These are phyloP conservation scores for Anolis sagrei DNA, from an alignment of 2,113 vertebrate species.

Conservation along the genomic window DNA sequence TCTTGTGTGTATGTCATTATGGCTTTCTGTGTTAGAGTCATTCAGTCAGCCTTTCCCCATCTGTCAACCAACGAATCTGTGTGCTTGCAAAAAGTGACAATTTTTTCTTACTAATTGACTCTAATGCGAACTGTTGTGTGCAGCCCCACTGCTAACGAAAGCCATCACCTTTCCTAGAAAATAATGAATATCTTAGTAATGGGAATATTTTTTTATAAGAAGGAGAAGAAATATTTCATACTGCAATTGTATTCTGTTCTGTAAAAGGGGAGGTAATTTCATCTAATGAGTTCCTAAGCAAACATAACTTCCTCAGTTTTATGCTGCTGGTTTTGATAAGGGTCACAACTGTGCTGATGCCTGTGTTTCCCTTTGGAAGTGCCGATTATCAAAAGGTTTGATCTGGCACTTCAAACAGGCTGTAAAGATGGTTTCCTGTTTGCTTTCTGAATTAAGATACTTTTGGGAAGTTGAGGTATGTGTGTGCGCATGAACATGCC, in stretches of 20 bases:
- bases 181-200: conserved; percentile 66
- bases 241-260: conserved; percentile 66
- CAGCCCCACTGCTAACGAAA: conserved; percentile 52
- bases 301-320: conserved; percentile 63
- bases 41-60: conserved; percentile 37
- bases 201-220: conserved; percentile 51
- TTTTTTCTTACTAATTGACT: conserved; percentile 73
- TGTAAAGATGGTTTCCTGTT: conserved; percentile 61
- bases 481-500: conserved; percentile 40
- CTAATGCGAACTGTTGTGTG: conserved; percentile 48
- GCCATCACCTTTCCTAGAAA: conserved; percentile 27
- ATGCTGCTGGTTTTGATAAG: conserved; percentile 66
- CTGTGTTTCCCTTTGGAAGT: conserved; percentile 67
- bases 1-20: conserved; percentile 28
- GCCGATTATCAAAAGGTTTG: conserved; percentile 68
- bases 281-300: conserved; percentile 68
- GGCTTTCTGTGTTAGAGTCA: conserved; percentile 41
- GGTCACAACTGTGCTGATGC: conserved; percentile 59
- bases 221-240: conserved; percentile 39
- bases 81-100: conserved; percentile 52
- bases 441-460: conserved; percentile 46
- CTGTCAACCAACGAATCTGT: conserved; percentile 49
- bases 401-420: conserved; percentile 62
- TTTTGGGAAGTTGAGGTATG: conserved; percentile 45
- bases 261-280: conserved; percentile 69